Conservation (phyloP, 2,797 vertebrate genomes). For the Dromococcyx pavoninus region DNA sequence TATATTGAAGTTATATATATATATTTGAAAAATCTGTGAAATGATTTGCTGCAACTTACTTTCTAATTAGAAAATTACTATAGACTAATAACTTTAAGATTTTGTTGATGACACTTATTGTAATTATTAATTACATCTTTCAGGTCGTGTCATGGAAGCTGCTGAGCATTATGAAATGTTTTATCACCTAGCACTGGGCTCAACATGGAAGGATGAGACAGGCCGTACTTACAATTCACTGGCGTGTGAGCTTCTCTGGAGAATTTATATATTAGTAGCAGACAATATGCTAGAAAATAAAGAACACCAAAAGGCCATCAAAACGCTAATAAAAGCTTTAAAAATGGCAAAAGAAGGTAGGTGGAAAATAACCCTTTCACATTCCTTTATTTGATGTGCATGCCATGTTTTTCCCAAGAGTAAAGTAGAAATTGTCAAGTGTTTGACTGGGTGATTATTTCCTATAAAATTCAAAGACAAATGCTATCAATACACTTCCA, state of each 20-base stretch:
- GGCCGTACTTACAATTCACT: slow-evolving; percentile 65
- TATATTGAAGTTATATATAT: not conserved
- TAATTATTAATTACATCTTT: slow-evolving; percentile 51
- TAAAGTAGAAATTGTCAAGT: slow-evolving; percentile 50
- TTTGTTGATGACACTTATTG: not conserved
- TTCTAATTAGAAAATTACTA: not conserved
- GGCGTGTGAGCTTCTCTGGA: slow-evolving; percentile 76
- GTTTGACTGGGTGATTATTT: slow-evolving; percentile 70
- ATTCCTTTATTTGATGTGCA: slow-evolving; percentile 51
- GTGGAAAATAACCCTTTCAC: slow-evolving; percentile 63
- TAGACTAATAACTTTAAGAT: not conserved
- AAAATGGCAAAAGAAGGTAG: slow-evolving; percentile 79
- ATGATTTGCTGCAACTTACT: not conserved
- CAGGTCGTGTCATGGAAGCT: slow-evolving; percentile 79
- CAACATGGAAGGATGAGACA: slow-evolving; percentile 72
- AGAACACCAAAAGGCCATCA: slow-evolving; percentile 78
- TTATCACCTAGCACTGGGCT: slow-evolving; percentile 76
- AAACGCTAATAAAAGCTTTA: slow-evolving; percentile 80
- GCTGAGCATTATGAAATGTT: slow-evolving; percentile 81
- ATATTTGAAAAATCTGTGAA: not conserved
- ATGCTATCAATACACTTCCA: slow-evolving; percentile 66
- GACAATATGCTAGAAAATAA: slow-evolving; percentile 78
- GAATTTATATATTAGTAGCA: slow-evolving; percentile 76
- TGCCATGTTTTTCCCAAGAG: slow-evolving; percentile 55
- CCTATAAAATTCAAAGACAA: slow-evolving; percentile 73